phyloP scores from a whole-genome alignment of 2,888 invertebrate genomes.

The Dendrolimus pini region DNA sequence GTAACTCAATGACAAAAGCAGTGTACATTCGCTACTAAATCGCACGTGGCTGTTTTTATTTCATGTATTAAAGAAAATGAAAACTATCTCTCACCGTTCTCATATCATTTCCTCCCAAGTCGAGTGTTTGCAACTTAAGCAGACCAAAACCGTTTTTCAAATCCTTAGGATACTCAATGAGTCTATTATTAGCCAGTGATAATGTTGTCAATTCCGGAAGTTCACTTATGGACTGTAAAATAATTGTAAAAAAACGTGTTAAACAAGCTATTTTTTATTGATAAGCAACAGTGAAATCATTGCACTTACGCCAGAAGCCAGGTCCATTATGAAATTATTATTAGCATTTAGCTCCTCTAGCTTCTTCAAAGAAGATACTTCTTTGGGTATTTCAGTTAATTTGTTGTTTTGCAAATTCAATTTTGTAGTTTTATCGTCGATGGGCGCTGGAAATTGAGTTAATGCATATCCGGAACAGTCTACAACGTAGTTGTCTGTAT shows the following conservation, averaged over 20 bases:
- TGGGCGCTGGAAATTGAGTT: constrained; percentile 60
- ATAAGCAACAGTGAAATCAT: neutral
- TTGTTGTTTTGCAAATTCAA: constrained; percentile 61
- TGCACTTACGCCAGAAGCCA: constrained; percentile 54
- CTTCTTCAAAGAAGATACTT: constrained; percentile 44
- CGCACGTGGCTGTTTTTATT: too few species aligned
- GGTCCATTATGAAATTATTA: constrained; percentile 51
- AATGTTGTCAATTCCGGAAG: constrained; percentile 45
- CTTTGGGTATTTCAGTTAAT: constrained; percentile 54
- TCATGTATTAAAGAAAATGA: too few species aligned
- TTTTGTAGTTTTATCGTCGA: constrained; percentile 48
- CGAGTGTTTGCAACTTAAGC: constrained; percentile 54
- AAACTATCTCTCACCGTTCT: constrained; percentile 41
- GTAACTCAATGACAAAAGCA: too few species aligned
- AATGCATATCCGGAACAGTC: constrained; percentile 69
- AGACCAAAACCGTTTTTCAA: constrained; percentile 53
- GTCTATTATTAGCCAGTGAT: constrained; percentile 55
- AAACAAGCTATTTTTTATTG: neutral
- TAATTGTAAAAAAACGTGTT: constrained; percentile 2
- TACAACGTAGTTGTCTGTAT: constrained; percentile 39
- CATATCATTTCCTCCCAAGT: constrained; percentile 67
- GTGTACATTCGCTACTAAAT: too few species aligned
- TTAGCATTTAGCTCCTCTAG: constrained; percentile 52
- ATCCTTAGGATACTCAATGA: constrained; percentile 60
- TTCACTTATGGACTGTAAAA: constrained; percentile 60